Conservation (phyloP, 2,797 vertebrate genomes). For the Xenentodon cancila region DNA sequence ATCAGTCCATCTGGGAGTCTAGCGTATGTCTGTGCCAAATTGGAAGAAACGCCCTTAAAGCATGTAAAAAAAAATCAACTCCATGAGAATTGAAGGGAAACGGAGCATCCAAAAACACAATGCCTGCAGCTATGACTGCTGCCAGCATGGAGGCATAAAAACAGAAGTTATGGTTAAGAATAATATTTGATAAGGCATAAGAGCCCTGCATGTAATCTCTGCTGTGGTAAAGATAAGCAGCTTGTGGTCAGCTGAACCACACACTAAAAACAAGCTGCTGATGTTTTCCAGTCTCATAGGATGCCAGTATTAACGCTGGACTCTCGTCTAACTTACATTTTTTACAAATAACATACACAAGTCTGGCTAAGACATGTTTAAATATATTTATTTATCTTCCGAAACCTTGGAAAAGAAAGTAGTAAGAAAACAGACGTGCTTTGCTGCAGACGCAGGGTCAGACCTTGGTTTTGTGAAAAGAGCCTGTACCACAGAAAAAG, state of each 20-base stretch:
- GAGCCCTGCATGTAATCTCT: conserved; percentile 9
- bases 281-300: conserved; percentile 12
- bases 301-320: background rate
- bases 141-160: background rate
- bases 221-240: background rate
- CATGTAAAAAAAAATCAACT: background rate
- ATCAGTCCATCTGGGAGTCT: background rate
- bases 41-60: background rate
- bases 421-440: conserved; percentile 9
- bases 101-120: background rate
- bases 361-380: background rate
- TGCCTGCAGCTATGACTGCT: background rate
- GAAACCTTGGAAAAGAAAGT: conserved; percentile 23
- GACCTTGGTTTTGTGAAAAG: conserved; percentile 40
- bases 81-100: background rate
- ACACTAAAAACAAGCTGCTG: background rate
- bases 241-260: conserved; percentile 15
- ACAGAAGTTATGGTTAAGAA: background rate
- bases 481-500: conserved; percentile 6
- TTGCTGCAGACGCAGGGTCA: conserved; percentile 22
- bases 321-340: background rate
- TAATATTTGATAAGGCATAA: background rate
- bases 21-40: background rate
- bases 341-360: background rate
- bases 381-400: no score